phyloP scores from a whole-genome alignment of 2,113 vertebrate species.

The Lycocorax pyrrhopterus region DNA sequence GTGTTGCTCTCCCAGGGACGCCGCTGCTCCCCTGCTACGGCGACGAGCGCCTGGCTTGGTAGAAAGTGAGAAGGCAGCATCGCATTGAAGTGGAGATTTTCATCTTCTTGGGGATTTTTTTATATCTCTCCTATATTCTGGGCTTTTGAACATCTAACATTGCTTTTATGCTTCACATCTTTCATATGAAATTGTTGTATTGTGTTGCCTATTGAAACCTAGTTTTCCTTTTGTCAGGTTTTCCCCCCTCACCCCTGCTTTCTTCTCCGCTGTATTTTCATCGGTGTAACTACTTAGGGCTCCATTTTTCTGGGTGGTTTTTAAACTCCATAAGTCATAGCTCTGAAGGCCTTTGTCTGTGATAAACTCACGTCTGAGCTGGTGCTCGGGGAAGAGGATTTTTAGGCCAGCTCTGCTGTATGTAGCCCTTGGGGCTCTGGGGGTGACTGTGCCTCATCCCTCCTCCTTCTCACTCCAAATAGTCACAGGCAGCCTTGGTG shows the following conservation, averaged over 20 bases:
- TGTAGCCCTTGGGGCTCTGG: neutral
- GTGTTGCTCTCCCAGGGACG: neutral
- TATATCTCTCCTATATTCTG: conserved; percentile 53
- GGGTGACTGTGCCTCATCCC: neutral
- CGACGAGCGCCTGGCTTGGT: neutral
- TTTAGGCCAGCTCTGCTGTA: neutral
- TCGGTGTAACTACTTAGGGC: conserved; percentile 33
- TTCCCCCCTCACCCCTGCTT: conserved; percentile 40
- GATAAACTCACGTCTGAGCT: conserved; percentile 9
- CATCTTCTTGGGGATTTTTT: conserved; percentile 56
- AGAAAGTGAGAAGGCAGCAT: conserved; percentile 50
- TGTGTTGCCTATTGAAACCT: conserved; percentile 67
- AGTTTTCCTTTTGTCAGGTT: conserved; percentile 69
- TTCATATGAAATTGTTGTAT: conserved; percentile 67
- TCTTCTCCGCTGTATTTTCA: conserved; percentile 65
- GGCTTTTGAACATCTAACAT: conserved; percentile 74
- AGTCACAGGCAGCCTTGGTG: neutral
- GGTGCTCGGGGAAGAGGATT: neutral
- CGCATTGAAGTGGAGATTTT: conserved; percentile 68
- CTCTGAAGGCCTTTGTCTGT: conserved; percentile 37
- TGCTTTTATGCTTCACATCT: conserved; percentile 70
- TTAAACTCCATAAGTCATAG: conserved; percentile 59
- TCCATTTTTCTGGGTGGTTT: conserved; percentile 58
- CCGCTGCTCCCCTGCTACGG: conserved; percentile 7
- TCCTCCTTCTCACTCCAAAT: neutral